phyloP scores from a whole-genome alignment of 2,113 vertebrate genomes.

The Thryonomys swinderianus region DNA sequence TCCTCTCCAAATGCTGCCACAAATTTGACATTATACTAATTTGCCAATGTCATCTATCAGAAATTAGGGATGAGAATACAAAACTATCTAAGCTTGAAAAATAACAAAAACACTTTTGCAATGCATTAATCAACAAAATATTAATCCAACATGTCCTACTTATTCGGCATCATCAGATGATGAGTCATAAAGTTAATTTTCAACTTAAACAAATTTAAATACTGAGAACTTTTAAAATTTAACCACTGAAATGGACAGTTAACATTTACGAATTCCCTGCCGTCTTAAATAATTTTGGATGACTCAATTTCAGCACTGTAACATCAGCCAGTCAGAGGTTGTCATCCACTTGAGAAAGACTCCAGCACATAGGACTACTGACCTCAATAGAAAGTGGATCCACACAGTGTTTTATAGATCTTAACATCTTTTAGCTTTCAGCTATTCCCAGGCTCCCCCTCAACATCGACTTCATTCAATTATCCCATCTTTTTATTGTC shows the following conservation, averaged over 20 bases:
- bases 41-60: background rate
- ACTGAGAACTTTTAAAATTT: background rate
- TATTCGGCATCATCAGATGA: slow-evolving; percentile 5
- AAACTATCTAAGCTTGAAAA: slow-evolving; percentile 7
- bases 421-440: background rate
- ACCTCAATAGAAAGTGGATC: background rate
- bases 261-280: slow-evolving; percentile 11
- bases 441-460: background rate
- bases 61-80: slow-evolving; percentile 6
- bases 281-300: slow-evolving; percentile 25
- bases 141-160: background rate
- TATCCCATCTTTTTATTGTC: background rate
- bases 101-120: slow-evolving; percentile 8
- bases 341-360: background rate
- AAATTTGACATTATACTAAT: slow-evolving; percentile 10
- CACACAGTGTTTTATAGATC: background rate
- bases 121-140: slow-evolving; percentile 22
- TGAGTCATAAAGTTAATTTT: slow-evolving; percentile 25
- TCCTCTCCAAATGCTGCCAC: background rate
- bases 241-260: background rate
- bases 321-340: slow-evolving; percentile 7
- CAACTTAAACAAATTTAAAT: slow-evolving; percentile 36
- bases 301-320: background rate
- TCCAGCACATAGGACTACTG: background rate
- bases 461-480: background rate